Conservation (phyloP, 2,888 invertebrate species). For the Proisotoma minuta region DNA sequence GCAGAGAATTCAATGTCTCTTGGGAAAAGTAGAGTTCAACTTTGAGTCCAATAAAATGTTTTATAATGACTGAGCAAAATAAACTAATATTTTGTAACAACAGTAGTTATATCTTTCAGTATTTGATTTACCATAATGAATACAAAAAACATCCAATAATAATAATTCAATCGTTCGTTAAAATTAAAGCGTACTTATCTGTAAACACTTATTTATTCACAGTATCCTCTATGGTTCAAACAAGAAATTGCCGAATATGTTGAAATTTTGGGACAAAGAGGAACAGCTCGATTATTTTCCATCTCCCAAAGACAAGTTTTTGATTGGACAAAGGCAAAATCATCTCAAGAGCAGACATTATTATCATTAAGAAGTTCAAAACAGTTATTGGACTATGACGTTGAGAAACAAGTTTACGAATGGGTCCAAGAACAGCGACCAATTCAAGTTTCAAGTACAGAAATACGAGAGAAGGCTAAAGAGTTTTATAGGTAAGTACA, state of each 20-base stretch:
- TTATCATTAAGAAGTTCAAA: slow-evolving; percentile 1
- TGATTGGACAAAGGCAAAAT: slow-evolving; percentile 45
- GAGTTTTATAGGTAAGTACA: slow-evolving; percentile 43
- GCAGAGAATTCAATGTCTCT: slow-evolving; percentile 64
- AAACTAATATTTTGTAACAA: too few species aligned
- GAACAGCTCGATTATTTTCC: slow-evolving; percentile 45
- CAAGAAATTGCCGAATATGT: slow-evolving; percentile 47
- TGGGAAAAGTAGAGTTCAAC: slow-evolving; percentile 50
- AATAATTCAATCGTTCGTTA: too few species aligned
- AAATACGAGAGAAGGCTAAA: slow-evolving; percentile 48
- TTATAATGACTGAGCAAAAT: too few species aligned
- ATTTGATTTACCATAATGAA: too few species aligned
- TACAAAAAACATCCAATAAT: too few species aligned
- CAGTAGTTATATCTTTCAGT: too few species aligned
- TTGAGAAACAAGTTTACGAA: slow-evolving; percentile 28
- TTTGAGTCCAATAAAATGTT: too few species aligned
- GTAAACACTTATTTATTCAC: slow-evolving; percentile 13
- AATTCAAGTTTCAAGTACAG: slow-evolving; percentile 30
- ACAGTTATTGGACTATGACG: slow-evolving; percentile 33
- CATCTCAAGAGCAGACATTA: background rate
- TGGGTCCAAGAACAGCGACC: slow-evolving; percentile 34
- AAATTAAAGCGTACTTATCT: too few species aligned
- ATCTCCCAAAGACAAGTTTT: slow-evolving; percentile 48
- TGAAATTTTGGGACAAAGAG: slow-evolving; percentile 46
- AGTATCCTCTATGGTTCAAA: slow-evolving; percentile 48